These are phyloP conservation scores for Podarcis raffonei DNA, from an alignment of 2,113 vertebrate species.

Conservation along the genomic window DNA sequence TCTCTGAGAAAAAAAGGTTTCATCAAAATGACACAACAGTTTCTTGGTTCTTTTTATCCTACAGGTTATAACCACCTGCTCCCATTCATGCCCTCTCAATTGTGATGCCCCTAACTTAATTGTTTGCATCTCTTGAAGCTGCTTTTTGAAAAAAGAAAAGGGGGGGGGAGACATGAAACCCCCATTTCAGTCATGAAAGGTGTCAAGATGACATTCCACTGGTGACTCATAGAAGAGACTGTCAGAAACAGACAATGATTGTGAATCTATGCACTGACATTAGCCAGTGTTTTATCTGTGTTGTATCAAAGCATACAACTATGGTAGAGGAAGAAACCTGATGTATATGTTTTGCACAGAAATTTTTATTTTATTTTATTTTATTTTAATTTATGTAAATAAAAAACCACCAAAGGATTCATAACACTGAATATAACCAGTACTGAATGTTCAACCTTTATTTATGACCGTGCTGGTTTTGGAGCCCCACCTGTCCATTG, in stretches of 20 bases:
- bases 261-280: constrained; percentile 18
- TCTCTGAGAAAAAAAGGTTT: constrained; percentile 36
- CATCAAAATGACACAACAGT: constrained; percentile 36
- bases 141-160: constrained; percentile 3
- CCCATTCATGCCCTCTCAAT: constrained; percentile 8
- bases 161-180: neutral
- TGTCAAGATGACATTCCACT: constrained; percentile 19
- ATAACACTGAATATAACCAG: constrained; percentile 35
- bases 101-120: neutral
- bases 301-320: constrained; percentile 29
- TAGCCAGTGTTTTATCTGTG: constrained; percentile 17
- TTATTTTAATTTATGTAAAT: neutral
- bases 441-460: neutral
- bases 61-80: neutral
- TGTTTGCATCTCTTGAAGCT: neutral
- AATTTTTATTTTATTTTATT: neutral
- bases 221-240: constrained; percentile 29
- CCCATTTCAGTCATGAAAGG: constrained; percentile 26
- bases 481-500: neutral
- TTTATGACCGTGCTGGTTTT: neutral
- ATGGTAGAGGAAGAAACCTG: neutral
- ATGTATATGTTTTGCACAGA: constrained; percentile 18
- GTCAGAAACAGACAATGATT: constrained; percentile 43
- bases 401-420: neutral
- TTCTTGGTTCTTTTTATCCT: constrained; percentile 37